phyloP scores from a whole-genome alignment of 2,888 invertebrate genomes.

The Balanococcus diminutus region DNA sequence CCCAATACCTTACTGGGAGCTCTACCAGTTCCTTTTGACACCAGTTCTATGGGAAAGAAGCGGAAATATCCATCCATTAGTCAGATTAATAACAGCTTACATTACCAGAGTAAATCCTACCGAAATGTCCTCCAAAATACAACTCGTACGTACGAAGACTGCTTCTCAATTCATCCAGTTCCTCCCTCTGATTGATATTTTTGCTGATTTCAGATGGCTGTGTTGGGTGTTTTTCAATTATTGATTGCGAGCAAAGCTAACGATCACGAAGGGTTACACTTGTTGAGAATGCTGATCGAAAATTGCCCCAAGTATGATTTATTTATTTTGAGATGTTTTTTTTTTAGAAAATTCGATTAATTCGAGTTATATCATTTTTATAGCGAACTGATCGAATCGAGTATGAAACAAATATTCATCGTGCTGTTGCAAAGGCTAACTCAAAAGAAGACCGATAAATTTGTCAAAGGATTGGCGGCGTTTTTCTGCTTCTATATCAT shows the following conservation, averaged over 20 bases:
- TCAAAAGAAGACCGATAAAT: slow-evolving; percentile 94
- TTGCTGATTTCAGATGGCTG: slow-evolving; percentile 67
- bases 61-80: slow-evolving; percentile 92
- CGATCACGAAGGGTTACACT: slow-evolving; percentile 94
- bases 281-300: slow-evolving; percentile 84
- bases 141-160: slow-evolving; percentile 67
- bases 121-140: slow-evolving; percentile 60
- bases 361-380: neutral
- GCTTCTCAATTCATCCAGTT: neutral
- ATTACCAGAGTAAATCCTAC: slow-evolving; percentile 69
- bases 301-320: slow-evolving; percentile 76
- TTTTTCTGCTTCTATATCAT: slow-evolving; percentile 88
- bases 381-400: slow-evolving; percentile 55
- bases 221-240: slow-evolving; percentile 95
- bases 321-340: neutral
- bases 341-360: neutral
- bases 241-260: slow-evolving; percentile 92
- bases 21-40: slow-evolving; percentile 87
- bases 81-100: slow-evolving; percentile 87
- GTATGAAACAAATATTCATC: slow-evolving; percentile 66
- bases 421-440: slow-evolving; percentile 92
- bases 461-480: slow-evolving; percentile 85
- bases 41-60: slow-evolving; percentile 92
- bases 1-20: slow-evolving; percentile 83
- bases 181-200: neutral